A percentile compares a stretch with the other conserved stretches of the same genome.
Evolutionary conservation across 2,888 invertebrate species (phyloP).

Genomic region (Carpatolechia fugitivella): DNA sequence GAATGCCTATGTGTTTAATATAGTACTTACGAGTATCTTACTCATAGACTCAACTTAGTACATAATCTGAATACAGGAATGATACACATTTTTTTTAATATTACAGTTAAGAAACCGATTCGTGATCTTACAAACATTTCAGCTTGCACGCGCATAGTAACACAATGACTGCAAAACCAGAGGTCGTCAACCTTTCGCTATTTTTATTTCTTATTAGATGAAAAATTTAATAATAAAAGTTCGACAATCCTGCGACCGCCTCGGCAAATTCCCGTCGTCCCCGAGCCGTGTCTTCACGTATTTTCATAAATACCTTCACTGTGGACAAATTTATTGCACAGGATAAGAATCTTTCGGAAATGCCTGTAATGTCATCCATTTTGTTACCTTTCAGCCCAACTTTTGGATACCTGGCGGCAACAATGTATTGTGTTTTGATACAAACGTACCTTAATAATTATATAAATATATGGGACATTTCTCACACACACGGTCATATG

Average conservation of each 20-base stretch:
- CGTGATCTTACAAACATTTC: no score
- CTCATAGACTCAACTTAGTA: no score
- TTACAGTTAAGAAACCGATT: no score
- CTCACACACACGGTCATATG: no score
- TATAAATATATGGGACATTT: no score
- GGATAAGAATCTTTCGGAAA: constrained; percentile 42
- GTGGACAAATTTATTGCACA: constrained; percentile 54
- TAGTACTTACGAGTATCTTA: no score
- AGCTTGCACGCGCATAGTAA: no score
- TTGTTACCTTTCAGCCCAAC: constrained; percentile 42
- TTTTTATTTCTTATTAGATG: neutral
- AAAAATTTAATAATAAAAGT: constrained; percentile 1
- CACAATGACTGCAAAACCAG: neutral
- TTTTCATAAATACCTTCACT: constrained; percentile 56
- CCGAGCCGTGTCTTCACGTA: constrained; percentile 21
- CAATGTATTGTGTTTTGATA: neutral
- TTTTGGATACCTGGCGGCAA: neutral
- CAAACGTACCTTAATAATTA: no score
- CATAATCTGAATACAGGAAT: no score
- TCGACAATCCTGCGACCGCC: neutral
- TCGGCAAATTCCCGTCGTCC: neutral
- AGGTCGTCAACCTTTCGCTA: neutral
- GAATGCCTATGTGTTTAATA: no score
- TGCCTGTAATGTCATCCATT: constrained; percentile 63
- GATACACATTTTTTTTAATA: no score